A percentile compares a stretch with the other conserved stretches of the same genome.
These are phyloP conservation scores for Drosophila recens DNA, from an alignment of 2,888 invertebrate species.

Conservation along the genomic window DNA sequence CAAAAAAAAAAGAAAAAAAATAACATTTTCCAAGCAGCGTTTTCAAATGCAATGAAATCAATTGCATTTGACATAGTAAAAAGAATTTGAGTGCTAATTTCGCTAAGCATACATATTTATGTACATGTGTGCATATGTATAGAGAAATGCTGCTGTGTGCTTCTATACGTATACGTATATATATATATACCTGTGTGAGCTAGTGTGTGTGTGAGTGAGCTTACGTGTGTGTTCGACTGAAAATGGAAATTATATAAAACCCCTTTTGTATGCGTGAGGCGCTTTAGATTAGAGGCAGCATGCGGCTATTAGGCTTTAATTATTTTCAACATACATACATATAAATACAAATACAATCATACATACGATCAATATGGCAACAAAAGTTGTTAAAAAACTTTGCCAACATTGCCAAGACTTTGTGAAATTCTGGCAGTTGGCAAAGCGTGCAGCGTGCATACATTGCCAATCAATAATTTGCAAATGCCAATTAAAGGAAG, in stretches of 20 bases:
- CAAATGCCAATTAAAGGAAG: constrained; percentile 47
- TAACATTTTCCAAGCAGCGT: constrained; percentile 17
- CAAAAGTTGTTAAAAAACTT: constrained; percentile 31
- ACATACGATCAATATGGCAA: constrained; percentile 55
- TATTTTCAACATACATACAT: constrained; percentile 26
- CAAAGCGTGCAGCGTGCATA: constrained; percentile 24
- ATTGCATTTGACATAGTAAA: constrained; percentile 52
- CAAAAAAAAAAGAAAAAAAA: constrained; percentile 23
- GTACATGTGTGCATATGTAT: constrained; percentile 41
- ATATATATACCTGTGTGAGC: constrained; percentile 35
- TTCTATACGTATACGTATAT: constrained; percentile 44
- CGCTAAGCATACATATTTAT: constrained; percentile 43
- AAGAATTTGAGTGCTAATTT: constrained; percentile 54
- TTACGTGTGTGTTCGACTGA: constrained; percentile 55
- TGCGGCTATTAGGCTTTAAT: constrained; percentile 40
- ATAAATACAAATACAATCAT: neutral
- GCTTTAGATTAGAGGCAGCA: constrained; percentile 55
- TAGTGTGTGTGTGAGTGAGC: constrained; percentile 43
- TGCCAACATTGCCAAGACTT: constrained; percentile 36
- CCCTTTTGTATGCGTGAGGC: constrained; percentile 57
- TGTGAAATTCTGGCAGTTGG: constrained; percentile 53
- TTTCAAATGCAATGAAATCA: constrained; percentile 44
- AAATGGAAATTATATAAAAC: constrained; percentile 80
- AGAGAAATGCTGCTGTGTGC: constrained; percentile 46
- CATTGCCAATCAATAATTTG: constrained; percentile 54